These are phyloP conservation scores for Emmelina monodactyla DNA, from an alignment of 2,888 invertebrate genomes.

Conservation along the genomic window DNA sequence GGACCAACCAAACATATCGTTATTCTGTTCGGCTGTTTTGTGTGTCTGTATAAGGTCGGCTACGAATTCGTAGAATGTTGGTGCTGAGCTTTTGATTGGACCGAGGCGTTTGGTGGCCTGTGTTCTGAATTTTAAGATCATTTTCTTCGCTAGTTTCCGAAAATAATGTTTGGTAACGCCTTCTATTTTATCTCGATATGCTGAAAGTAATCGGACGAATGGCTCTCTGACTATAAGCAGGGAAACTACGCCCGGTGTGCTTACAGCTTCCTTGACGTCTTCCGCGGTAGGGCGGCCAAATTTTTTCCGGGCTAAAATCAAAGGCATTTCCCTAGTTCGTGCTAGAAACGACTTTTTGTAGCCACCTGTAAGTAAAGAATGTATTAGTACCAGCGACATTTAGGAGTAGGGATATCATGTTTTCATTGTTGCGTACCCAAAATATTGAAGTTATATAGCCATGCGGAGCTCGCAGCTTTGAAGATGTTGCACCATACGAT, in stretches of 20 bases:
- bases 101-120: slow-evolving; percentile 33
- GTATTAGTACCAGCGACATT: no score
- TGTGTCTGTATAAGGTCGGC: slow-evolving; percentile 71
- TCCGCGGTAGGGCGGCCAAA: slow-evolving; percentile 73
- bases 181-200: slow-evolving; percentile 78
- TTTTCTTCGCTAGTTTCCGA: slow-evolving; percentile 71
- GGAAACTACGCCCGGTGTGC: slow-evolving; percentile 68
- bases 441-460: slow-evolving; percentile 81
- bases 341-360: slow-evolving; percentile 68
- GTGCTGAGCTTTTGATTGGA: slow-evolving; percentile 51
- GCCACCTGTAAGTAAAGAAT: slow-evolving; percentile 47
- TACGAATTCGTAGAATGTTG: slow-evolving; percentile 76
- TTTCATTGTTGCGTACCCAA: slow-evolving; percentile 67
- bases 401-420: no score
- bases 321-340: slow-evolving; percentile 67
- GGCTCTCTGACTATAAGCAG: slow-evolving; percentile 77
- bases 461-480: slow-evolving; percentile 80
- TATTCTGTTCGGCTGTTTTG: slow-evolving; percentile 40
- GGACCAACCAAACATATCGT: no score
- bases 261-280: slow-evolving; percentile 67
- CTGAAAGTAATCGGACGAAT: slow-evolving; percentile 75
- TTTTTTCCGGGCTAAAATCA: slow-evolving; percentile 72
- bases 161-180: slow-evolving; percentile 74
- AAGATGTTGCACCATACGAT: slow-evolving; percentile 80
- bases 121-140: slow-evolving; percentile 68